Evolutionary conservation across 2,888 invertebrate genomes (phyloP).

Genomic region (Cyclophora albipunctata): DNA sequence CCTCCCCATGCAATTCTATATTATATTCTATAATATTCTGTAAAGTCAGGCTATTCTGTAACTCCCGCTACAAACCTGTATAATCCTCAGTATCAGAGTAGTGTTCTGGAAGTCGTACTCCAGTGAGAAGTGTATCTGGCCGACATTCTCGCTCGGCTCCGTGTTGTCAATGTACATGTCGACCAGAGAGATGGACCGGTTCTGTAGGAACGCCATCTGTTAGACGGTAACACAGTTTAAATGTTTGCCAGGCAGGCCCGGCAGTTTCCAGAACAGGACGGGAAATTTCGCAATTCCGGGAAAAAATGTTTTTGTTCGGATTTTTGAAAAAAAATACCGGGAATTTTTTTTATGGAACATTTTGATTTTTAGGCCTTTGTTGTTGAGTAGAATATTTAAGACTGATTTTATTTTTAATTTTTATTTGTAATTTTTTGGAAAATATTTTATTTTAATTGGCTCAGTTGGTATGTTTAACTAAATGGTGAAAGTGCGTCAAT

Average conservation of each 20-base stretch:
- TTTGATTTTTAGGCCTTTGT: too few relatives aligned
- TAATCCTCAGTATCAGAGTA: constrained; percentile 90
- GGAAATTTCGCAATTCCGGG: constrained; percentile 1
- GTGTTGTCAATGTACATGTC: constrained; percentile 97
- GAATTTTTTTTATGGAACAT: too few relatives aligned
- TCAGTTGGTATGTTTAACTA: too few relatives aligned
- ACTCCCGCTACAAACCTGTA: constrained; percentile 77
- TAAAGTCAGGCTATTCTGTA: too few relatives aligned
- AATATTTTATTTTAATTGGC: too few relatives aligned
- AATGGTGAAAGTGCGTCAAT: too few relatives aligned
- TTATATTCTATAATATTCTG: too few relatives aligned
- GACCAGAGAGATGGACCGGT: constrained; percentile 91
- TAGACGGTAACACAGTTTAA: constrained; percentile 54
- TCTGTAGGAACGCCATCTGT: constrained; percentile 85
- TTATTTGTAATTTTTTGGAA: too few relatives aligned
- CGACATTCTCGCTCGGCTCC: constrained; percentile 94
- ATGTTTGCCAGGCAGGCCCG: constrained; percentile 9
- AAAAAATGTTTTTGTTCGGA: not conserved
- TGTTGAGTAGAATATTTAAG: too few relatives aligned
- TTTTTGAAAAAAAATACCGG: not conserved
- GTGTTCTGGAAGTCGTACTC: constrained; percentile 96
- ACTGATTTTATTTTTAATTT: too few relatives aligned
- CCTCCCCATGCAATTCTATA: too few relatives aligned
- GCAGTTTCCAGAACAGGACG: not conserved
- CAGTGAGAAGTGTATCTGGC: constrained; percentile 94